These are phyloP conservation scores for Arion vulgaris DNA, from an alignment of 1,140 invertebrate species.

Conservation along the genomic window DNA sequence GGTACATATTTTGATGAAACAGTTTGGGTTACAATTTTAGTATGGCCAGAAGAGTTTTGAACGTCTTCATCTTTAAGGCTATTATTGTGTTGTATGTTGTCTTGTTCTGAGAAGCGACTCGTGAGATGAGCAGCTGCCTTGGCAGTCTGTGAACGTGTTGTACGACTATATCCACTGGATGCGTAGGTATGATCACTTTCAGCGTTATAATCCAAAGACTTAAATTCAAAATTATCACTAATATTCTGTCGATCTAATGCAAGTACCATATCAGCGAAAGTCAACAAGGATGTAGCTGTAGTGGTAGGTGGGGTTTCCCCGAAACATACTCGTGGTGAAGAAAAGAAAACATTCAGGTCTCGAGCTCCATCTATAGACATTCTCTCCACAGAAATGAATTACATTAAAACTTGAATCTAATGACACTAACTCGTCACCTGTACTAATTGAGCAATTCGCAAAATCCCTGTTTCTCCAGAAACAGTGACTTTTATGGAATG, in stretches of 20 bases:
- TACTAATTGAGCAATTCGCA: background rate
- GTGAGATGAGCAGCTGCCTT: slow-evolving; percentile 8
- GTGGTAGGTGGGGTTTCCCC: slow-evolving; percentile 25
- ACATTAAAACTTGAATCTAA: background rate
- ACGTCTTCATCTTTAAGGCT: background rate
- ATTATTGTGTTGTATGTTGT: background rate
- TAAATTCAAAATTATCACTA: background rate
- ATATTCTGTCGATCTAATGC: slow-evolving; percentile 21
- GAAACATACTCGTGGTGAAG: slow-evolving; percentile 21
- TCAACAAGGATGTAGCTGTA: slow-evolving; percentile 26
- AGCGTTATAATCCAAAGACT: background rate
- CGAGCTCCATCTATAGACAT: slow-evolving; percentile 26
- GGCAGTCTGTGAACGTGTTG: slow-evolving; percentile 26
- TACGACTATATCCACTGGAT: slow-evolving; percentile 4
- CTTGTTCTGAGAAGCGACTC: background rate
- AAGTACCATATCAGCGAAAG: slow-evolving; percentile 36
- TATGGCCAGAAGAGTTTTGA: background rate
- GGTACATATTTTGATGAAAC: background rate
- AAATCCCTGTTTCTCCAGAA: background rate
- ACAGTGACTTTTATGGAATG: slow-evolving; percentile 22
- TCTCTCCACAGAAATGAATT: background rate
- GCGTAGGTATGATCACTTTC: slow-evolving; percentile 34
- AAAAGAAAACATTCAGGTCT: slow-evolving; percentile 34
- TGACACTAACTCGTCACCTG: background rate
- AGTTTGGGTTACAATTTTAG: background rate